Conservation (phyloP, 2,888 invertebrate species). For the Mechanitis mazaeus region DNA sequence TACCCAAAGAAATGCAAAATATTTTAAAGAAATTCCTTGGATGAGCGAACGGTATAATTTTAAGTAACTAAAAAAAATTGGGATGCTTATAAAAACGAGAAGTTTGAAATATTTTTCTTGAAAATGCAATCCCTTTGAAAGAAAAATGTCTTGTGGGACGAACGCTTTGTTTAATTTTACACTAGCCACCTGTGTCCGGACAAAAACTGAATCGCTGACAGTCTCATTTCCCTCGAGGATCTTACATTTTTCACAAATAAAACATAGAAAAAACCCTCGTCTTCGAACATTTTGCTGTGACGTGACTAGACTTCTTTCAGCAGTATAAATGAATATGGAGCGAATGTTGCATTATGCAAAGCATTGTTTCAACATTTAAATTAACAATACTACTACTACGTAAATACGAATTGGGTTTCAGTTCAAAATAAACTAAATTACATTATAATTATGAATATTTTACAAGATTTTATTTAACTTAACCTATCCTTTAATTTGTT, state of each 20-base stretch:
- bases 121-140: not conserved
- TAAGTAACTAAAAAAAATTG: too few species aligned
- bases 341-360: constrained; percentile 3
- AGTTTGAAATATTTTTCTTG: not conserved
- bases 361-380: constrained; percentile 1
- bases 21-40: too few species aligned
- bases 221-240: constrained; percentile 6
- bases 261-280: constrained; percentile 1
- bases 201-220: constrained; percentile 6
- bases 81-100: not conserved
- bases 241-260: constrained; percentile 7
- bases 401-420: too few species aligned
- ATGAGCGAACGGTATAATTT: too few species aligned
- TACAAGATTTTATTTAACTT: too few species aligned
- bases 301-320: constrained; percentile 4
- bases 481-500: too few species aligned
- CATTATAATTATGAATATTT: too few species aligned
- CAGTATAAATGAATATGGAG: not conserved
- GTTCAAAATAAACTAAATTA: too few species aligned
- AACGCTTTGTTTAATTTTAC: constrained; percentile 4
- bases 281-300: constrained; percentile 3
- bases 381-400: not conserved
- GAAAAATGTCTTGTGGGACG: constrained; percentile 1
- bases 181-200: constrained; percentile 7
- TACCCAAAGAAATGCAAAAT: too few species aligned